Evolutionary conservation across 1,140 invertebrate genomes (phyloP).

Genomic region (Eueides isabella): DNA sequence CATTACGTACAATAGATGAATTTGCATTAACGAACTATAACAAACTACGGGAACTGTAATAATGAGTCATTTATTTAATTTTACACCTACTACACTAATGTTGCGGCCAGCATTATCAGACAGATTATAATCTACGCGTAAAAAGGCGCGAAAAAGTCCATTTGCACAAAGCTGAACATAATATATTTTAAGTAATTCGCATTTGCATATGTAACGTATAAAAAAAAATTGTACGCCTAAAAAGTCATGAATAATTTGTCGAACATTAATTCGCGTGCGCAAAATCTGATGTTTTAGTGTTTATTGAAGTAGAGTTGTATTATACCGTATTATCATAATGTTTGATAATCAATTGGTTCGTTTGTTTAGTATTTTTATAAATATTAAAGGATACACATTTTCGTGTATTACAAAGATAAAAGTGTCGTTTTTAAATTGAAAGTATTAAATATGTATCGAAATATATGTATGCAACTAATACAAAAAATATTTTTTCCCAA

Average conservation of each 20-base stretch:
- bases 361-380: background rate
- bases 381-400: background rate
- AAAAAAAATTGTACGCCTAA: conserved; percentile 28
- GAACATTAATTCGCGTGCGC: conserved; percentile 1
- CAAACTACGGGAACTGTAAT: conserved; percentile 50
- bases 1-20: conserved; percentile 48
- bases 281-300: conserved; percentile 9
- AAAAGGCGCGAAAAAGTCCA: conserved; percentile 42
- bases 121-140: conserved; percentile 44
- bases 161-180: conserved; percentile 32
- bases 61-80: conserved; percentile 56
- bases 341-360: background rate
- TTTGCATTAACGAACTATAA: conserved; percentile 53
- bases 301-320: background rate
- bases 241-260: conserved; percentile 24
- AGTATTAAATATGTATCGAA: background rate
- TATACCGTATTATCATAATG: background rate
- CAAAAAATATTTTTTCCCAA: background rate
- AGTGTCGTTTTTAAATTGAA: background rate
- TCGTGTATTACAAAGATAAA: background rate
- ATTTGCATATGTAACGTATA: conserved; percentile 21
- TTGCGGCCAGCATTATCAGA: conserved; percentile 35
- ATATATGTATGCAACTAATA: background rate
- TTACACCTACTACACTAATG: conserved; percentile 32
- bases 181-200: conserved; percentile 26